Evolutionary conservation across 2,888 invertebrate genomes (phyloP), one percentile per base, ranked within the genome.

Genomic region (Drosophila monieri): DNA sequence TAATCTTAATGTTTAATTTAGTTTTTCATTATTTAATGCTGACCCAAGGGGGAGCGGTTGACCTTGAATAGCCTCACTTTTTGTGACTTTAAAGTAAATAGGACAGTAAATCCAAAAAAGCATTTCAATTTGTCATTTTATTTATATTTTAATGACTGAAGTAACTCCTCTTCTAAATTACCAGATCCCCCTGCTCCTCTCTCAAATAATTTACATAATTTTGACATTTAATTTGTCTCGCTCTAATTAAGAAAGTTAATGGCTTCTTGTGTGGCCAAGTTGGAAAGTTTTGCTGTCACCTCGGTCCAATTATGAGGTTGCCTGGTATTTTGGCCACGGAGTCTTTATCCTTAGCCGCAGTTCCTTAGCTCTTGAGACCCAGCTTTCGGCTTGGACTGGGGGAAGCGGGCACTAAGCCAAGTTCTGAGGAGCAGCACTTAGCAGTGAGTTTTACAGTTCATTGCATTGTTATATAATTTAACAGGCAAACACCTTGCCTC

Each of bases 391-490:
- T 37, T n/a, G 21, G 21, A 37, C 14, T 18, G 12, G 71, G 51
- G 48, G 30, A 10, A 27, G n/a, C 30, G 35, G 61, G 47, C 56
- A 39, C 14, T 27, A 30, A 59, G 66, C 47, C 55, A 54, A 47
- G 74, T 74, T 70, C 78, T 83, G 78, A 80, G 83, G 72, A 80
- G 85, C 80, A 83, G 83, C 85, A 83, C 85, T 84, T 85, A 85
- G 84, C 84, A 72, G 78, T 74, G 84, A 74, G 84, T 85, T 85
- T 85, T 74, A 85, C 85, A 85, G 85, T 85, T 85, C 85, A 85
- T 84, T 85, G 85, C 85, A 85, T 85, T 85, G 85, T 85, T 84
- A 80, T 81, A 78, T 81, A 85, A 85, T 85, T 85, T 84, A 84
- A 78, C 80, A 84, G 81, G 85, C 85, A 84, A 85, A 85, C 85